These are phyloP conservation scores for Limenitis camilla DNA, from an alignment of 2,888 invertebrate genomes.

Conservation along the genomic window DNA sequence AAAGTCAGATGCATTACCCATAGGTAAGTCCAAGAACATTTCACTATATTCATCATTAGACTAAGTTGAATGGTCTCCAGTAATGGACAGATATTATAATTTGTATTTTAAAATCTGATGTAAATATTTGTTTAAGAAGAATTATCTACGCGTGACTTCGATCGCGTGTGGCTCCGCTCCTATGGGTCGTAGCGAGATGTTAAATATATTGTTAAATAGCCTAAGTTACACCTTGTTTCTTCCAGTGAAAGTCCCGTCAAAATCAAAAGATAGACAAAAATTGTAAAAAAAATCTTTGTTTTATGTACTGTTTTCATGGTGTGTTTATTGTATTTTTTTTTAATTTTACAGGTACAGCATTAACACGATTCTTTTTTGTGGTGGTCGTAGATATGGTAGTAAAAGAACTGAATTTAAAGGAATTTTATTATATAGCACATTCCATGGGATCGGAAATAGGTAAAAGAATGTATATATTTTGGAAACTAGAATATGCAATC, in stretches of 20 bases:
- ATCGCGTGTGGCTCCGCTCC: too few relatives aligned
- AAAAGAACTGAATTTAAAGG: constrained; percentile 43
- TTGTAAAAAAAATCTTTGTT: too few relatives aligned
- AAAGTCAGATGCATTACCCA: constrained; percentile 69
- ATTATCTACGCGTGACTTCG: too few relatives aligned
- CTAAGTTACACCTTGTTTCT: too few relatives aligned
- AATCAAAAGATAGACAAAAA: too few relatives aligned
- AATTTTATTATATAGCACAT: constrained; percentile 52
- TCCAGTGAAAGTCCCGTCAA: too few relatives aligned
- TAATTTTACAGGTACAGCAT: constrained; percentile 38
- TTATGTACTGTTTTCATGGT: too few relatives aligned
- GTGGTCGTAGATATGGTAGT: constrained; percentile 43
- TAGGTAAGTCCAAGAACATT: constrained; percentile 32
- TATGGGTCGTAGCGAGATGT: too few relatives aligned
- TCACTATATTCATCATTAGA: background rate
- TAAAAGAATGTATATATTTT: constrained; percentile 23
- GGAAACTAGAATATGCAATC: background rate
- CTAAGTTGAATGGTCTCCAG: background rate
- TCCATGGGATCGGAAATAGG: constrained; percentile 62
- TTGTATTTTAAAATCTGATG: too few relatives aligned
- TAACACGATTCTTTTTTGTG: constrained; percentile 54
- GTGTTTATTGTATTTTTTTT: background rate
- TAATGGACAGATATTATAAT: background rate
- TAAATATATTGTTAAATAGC: too few relatives aligned
- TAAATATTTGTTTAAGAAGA: too few relatives aligned